A percentile compares a stretch with the other conserved stretches of the same genome.
Conservation (phyloP, 2,797 vertebrate species). For the Menidia menidia region DNA sequence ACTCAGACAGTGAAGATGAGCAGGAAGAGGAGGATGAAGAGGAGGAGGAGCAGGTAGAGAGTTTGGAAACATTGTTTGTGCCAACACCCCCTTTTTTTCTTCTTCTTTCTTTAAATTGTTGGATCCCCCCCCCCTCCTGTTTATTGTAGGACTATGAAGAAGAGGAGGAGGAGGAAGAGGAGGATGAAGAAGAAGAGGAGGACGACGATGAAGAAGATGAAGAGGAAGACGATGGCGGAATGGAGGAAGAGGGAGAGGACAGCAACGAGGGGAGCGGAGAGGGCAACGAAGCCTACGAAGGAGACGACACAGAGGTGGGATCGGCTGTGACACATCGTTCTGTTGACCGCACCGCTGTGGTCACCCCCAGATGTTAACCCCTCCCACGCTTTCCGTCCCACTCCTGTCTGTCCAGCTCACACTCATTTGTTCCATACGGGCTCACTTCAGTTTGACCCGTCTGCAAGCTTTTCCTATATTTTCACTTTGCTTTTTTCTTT, state of each 20-base stretch:
- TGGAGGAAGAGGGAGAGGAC: conserved; percentile 94
- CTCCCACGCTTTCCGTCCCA: conserved; percentile 15
- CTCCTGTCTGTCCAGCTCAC: conserved; percentile 23
- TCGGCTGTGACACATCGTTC: neutral
- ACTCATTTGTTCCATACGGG: conserved; percentile 58
- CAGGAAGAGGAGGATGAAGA: conserved; percentile 93
- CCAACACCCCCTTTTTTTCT: no score
- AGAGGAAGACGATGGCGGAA: conserved; percentile 92
- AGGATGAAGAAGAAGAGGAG: conserved; percentile 89
- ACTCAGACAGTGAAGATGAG: conserved; percentile 93
- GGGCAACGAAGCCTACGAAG: conserved; percentile 93
- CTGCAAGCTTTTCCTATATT: conserved; percentile 30
- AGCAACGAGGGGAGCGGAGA: conserved; percentile 94
- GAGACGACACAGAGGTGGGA: conserved; percentile 90
- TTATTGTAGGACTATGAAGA: conserved; percentile 90
- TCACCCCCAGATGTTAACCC: conserved; percentile 18
- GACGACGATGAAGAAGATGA: conserved; percentile 92
- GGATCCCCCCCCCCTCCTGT: no score
- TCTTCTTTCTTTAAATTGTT: no score
- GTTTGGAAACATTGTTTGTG: neutral
- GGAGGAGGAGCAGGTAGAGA: conserved; percentile 80
- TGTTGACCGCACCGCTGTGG: conserved; percentile 17
- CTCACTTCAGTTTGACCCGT: conserved; percentile 19
- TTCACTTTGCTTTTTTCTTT: conserved; percentile 38
- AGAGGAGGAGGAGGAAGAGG: conserved; percentile 90